These are phyloP conservation scores for Crotalus helleri DNA, from an alignment of 2,113 vertebrate genomes.

Conservation along the genomic window DNA sequence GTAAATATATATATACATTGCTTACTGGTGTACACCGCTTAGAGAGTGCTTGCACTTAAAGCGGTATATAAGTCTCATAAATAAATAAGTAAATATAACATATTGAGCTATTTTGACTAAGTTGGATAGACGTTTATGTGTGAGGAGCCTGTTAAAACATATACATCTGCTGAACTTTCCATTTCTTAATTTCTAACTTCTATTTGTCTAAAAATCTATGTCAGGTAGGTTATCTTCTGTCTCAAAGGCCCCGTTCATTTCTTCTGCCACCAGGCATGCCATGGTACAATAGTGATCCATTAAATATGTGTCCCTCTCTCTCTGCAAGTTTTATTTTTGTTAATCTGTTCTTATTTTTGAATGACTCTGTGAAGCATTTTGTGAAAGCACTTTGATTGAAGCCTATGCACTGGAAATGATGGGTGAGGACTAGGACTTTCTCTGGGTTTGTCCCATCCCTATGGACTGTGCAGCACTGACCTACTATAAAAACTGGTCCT, in stretches of 20 bases:
- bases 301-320: neutral
- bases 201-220: neutral
- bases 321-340: neutral
- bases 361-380: neutral
- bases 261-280: neutral
- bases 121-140: neutral
- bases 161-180: neutral
- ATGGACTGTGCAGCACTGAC: neutral
- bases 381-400: neutral
- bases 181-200: neutral
- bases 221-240: neutral
- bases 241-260: neutral
- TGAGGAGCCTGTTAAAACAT: neutral
- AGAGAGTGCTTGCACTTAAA: no score
- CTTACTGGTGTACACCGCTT: no score
- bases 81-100: neutral
- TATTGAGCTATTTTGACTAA: neutral
- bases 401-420: neutral
- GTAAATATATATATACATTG: no score
- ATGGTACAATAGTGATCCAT: neutral
- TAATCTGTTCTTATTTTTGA: neutral
- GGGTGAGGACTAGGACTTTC: neutral
- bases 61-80: no score
- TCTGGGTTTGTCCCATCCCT: neutral
- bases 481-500: neutral